phyloP scores from a whole-genome alignment of 1,140 invertebrate species.

The Hydropsyche tenuis region DNA sequence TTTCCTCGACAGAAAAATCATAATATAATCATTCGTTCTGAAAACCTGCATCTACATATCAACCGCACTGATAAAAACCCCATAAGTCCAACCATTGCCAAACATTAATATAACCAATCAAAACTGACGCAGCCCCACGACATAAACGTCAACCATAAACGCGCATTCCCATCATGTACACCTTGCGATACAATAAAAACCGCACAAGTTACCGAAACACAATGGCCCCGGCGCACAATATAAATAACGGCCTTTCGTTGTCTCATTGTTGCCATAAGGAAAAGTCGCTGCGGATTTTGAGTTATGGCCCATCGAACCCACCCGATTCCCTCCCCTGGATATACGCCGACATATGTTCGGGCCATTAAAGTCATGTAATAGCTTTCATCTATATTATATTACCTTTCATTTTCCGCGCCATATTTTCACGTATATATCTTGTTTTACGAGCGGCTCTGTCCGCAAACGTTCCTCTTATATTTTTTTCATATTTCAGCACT shows the following conservation, averaged over 20 bases:
- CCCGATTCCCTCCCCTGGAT: neutral
- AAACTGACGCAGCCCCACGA: too few relatives aligned
- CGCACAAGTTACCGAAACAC: too few relatives aligned
- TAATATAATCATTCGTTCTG: too few relatives aligned
- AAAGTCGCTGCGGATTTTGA: slow-evolving; percentile 4
- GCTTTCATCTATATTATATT: slow-evolving; percentile 22
- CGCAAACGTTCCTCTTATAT: neutral
- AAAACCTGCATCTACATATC: too few relatives aligned
- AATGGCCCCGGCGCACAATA: neutral
- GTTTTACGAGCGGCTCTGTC: slow-evolving; percentile 1
- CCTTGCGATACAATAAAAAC: too few relatives aligned
- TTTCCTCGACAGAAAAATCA: too few relatives aligned
- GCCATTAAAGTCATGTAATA: slow-evolving; percentile 22
- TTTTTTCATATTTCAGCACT: neutral
- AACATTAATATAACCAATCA: too few relatives aligned
- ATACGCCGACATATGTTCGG: slow-evolving; percentile 1
- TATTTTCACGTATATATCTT: slow-evolving; percentile 19
- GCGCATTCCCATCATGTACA: too few relatives aligned
- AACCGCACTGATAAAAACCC: too few relatives aligned
- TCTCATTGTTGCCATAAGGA: slow-evolving; percentile 6
- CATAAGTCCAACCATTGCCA: too few relatives aligned
- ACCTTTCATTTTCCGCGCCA: slow-evolving; percentile 19
- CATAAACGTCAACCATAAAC: too few relatives aligned
- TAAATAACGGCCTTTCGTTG: slow-evolving; percentile 4
- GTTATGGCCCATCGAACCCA: slow-evolving; percentile 14